Conservation (phyloP, 2,113 vertebrate genomes). For the Crypturellus undulatus region DNA sequence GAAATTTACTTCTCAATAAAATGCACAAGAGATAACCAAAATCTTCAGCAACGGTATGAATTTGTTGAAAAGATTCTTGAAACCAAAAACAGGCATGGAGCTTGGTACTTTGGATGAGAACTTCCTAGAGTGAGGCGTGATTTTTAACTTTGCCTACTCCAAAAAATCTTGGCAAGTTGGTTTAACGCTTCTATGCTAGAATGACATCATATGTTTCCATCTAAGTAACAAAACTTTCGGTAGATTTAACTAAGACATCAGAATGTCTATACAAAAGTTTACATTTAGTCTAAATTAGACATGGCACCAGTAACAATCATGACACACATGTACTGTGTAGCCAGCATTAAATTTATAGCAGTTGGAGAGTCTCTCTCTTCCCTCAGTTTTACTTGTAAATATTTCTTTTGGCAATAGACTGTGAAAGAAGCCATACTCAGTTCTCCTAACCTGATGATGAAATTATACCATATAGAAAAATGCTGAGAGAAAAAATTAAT, state of each 20-base stretch:
- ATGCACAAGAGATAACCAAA: neutral
- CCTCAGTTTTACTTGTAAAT: slow-evolving; percentile 26
- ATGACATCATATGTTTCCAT: slow-evolving; percentile 14
- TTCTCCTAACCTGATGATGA: neutral
- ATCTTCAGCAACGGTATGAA: neutral
- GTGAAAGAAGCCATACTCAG: slow-evolving; percentile 6
- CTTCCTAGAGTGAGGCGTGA: neutral
- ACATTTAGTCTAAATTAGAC: slow-evolving; percentile 43
- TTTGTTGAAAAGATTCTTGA: neutral
- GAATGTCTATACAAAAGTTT: slow-evolving; percentile 20
- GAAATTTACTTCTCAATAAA: neutral
- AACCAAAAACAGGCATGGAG: neutral
- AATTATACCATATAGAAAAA: neutral
- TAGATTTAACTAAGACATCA: neutral
- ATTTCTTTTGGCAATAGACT: slow-evolving; percentile 39
- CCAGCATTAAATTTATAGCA: slow-evolving; percentile 41
- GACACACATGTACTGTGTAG: neutral
- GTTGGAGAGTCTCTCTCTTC: neutral
- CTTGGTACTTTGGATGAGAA: neutral
- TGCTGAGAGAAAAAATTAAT: neutral
- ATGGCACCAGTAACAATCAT: slow-evolving; percentile 22
- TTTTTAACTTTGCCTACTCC: neutral
- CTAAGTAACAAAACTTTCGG: neutral
- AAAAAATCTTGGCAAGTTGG: neutral
- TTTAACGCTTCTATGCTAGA: neutral